Percentiles rank a stretch among this genome's conserved stretches.
These are phyloP conservation scores for Zygaena filipendulae DNA, from an alignment of 2,888 invertebrate species.

Conservation along the genomic window DNA sequence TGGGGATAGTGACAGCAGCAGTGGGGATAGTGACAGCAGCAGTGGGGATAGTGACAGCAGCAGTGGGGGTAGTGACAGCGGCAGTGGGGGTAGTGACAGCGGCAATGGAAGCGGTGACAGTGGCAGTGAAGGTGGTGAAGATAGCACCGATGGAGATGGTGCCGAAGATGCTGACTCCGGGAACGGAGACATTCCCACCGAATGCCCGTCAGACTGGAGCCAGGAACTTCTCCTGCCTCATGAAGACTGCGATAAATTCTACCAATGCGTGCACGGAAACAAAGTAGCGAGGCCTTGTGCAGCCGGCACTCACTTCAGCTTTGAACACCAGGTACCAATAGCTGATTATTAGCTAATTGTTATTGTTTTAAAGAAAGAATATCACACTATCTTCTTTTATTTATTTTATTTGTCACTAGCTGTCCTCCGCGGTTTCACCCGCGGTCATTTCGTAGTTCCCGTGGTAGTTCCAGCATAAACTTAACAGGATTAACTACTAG, in stretches of 20 bases:
- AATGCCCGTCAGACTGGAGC: constrained; percentile 26
- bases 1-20: too few relatives aligned
- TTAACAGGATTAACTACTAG: too few relatives aligned
- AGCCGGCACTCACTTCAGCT: constrained; percentile 27
- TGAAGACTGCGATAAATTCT: constrained; percentile 33
- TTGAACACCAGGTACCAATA: constrained; percentile 23
- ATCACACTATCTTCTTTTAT: too few relatives aligned
- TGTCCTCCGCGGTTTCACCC: too few relatives aligned
- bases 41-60: constrained; percentile 4
- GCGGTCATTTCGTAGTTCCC: too few relatives aligned
- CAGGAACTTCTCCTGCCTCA: constrained; percentile 26
- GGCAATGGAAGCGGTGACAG: constrained; percentile 2
- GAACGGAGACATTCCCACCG: too few relatives aligned
- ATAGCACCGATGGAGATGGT: constrained; percentile 11
- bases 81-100: constrained; percentile 8
- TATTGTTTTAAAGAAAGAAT: constrained; percentile 2
- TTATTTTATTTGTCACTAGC: too few relatives aligned
- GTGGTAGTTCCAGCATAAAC: too few relatives aligned
- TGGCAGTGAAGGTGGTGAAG: constrained; percentile 6
- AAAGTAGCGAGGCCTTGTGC: constrained; percentile 24
- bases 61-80: constrained; percentile 5
- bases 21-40: constrained; percentile 4
- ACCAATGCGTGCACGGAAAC: constrained; percentile 28
- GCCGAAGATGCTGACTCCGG: too few relatives aligned
- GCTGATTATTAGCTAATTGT: too few relatives aligned